These are phyloP conservation scores for Epinotia ramella DNA, from an alignment of 2,888 invertebrate species.

Conservation along the genomic window DNA sequence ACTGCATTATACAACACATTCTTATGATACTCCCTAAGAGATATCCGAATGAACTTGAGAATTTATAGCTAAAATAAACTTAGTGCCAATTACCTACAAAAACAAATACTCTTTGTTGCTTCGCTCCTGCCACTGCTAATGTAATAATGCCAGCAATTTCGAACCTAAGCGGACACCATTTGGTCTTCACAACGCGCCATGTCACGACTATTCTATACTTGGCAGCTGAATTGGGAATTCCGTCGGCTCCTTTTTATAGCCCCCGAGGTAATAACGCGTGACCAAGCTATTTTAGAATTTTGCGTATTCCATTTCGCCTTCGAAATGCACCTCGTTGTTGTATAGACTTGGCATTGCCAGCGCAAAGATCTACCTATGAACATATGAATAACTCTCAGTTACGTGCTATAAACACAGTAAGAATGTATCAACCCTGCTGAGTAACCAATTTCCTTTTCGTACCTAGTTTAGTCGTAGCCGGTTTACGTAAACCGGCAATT, in stretches of 20 bases:
- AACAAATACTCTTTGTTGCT: not conserved
- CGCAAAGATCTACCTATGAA: not conserved
- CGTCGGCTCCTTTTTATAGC: not conserved
- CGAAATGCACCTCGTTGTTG: not conserved
- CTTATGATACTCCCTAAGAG: too few species aligned
- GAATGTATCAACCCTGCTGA: too few species aligned
- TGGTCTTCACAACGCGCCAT: not conserved
- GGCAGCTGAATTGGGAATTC: constrained; percentile 1
- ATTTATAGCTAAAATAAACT: too few species aligned
- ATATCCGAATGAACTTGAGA: too few species aligned
- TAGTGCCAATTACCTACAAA: not conserved
- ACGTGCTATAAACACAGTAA: too few species aligned
- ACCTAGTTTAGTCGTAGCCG: too few species aligned
- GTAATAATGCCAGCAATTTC: not conserved
- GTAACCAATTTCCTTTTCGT: too few species aligned
- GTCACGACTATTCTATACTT: not conserved
- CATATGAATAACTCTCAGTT: not conserved
- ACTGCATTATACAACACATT: too few species aligned
- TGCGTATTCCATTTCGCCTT: not conserved
- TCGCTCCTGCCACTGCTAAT: not conserved
- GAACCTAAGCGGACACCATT: not conserved
- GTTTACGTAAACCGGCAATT: too few species aligned
- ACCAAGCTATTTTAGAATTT: not conserved
- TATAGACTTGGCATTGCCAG: not conserved
- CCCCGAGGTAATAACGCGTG: constrained; percentile 1